Evolutionary conservation across 2,888 invertebrate species (phyloP).

Genomic region (Anorthoa munda): DNA sequence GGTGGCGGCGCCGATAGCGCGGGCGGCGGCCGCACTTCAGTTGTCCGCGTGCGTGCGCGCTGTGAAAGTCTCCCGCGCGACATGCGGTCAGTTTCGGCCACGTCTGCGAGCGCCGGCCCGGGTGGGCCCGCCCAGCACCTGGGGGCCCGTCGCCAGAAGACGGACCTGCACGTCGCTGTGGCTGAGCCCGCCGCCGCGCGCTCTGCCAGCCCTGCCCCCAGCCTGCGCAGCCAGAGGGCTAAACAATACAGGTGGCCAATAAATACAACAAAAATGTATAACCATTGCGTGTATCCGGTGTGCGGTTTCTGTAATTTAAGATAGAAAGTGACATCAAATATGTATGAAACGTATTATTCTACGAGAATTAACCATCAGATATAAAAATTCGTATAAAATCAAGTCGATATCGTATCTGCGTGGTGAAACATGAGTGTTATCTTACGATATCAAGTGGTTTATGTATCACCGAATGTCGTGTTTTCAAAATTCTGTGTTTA

Average conservation of each 20-base stretch:
- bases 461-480: constrained; percentile 43
- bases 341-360: constrained; percentile 43
- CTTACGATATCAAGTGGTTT: constrained; percentile 65
- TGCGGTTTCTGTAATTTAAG: constrained; percentile 62
- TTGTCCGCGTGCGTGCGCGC: constrained; percentile 89
- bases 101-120: constrained; percentile 68
- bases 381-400: constrained; percentile 57
- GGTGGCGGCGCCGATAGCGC: constrained; percentile 80
- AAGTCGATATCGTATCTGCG: constrained; percentile 68
- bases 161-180: constrained; percentile 88
- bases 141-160: constrained; percentile 91
- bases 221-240: constrained; percentile 90
- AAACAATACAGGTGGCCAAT: constrained; percentile 88
- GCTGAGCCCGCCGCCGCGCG: constrained; percentile 83
- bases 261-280: constrained; percentile 60
- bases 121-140: constrained; percentile 71
- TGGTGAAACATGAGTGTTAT: constrained; percentile 66
- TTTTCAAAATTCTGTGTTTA: constrained; percentile 50
- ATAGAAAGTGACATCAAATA: constrained; percentile 66
- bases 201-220: constrained; percentile 87
- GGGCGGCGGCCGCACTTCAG: constrained; percentile 82
- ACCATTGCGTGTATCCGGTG: constrained; percentile 68
- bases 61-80: constrained; percentile 86
- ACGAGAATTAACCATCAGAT: constrained; percentile 21
- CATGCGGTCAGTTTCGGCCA: constrained; percentile 84